Evolutionary conservation across 2,113 vertebrate species (phyloP), one percentile per base, ranked within the genome.

Genomic region (Tetraodon nigroviridis): DNA sequence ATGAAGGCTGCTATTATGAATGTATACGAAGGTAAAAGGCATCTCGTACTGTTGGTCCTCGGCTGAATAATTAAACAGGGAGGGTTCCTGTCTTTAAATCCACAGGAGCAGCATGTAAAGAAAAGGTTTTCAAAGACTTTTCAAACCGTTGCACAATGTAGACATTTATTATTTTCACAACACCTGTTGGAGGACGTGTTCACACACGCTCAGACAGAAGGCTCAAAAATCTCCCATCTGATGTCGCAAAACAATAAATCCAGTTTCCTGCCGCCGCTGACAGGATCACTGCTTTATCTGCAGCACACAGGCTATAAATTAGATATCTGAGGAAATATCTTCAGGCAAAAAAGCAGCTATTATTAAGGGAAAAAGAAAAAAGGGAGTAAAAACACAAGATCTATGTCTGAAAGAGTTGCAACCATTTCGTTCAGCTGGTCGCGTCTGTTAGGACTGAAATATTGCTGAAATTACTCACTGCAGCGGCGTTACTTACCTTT

Each of bases 291-390:
- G 15, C 46, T 45, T 54, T 24, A 66, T 66, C 14, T 44, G 42
- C 54, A 55, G 32, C 37, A 17, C 19, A 12, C 32, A n/a, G 11
- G 24, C 27, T 58, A 8, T 66, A 51, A 76, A 56, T 59, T 16
- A 50, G 14, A 58, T 55, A 55, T 32, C 44, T 18, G 46, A 69
- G 69, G 22, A 54, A 20, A 73, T 1, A 12, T 16, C 75, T 55
- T 41, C 5, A 55, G 57, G 73, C 45, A 49, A 55, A 70, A 51
- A 14, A 32, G 54, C 61, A 71, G 65, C 61, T 47, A 54, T 14
- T 46, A 11, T 55, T 64, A 22, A 50, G 14, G 6, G 11, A 48
- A 48, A 18, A 48, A 47, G 7, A 47, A 46, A 44, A 13, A 44
- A 16, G 16, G 10, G 41, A 16, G 15, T 5, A 51, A 62, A 69